Base-by-base conservation (phyloP, 2,888 invertebrate genomes). In the Erynnis tages region DNA sequence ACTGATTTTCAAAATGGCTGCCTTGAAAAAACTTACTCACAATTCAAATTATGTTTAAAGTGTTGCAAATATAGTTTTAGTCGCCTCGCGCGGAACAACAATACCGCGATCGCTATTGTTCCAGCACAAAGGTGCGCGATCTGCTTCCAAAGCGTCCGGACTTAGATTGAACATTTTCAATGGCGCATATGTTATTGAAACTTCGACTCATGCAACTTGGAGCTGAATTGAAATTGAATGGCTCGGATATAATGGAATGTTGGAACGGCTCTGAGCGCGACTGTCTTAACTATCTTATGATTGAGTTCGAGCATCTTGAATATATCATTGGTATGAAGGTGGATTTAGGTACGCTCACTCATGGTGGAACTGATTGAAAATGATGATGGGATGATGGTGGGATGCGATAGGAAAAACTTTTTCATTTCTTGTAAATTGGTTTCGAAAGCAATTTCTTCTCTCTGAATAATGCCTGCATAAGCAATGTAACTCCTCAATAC, bases 161-260 rank as follows among this genome's bases (percentile, higher is more conserved):
- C 46, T 54, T 53, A 50, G 49, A 54, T 56, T 56, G 56, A 50
- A 56, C 54, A 56, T 54, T 46, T 56, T 44, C 50, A 50, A 50
- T 50, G 35, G 50, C 43, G 43, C 50, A 50, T 50, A 50, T 50
- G 43, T 50, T 50, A 50, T 50, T 50, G 50, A 50, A 50, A 50
- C 43, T 50, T 43, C n/a, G n/a, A n/a, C n/a, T n/a, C n/a, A n/a
- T n/a, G n/a, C 43, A 35, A 43, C 43, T 50, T 50, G n/a, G 27
- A 13, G 43, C 50, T 34, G 50, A 50, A 50, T 50, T 50, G 50
- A 50, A 50, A 50, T 50, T 50, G 50, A 50, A 50, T 50, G 35
- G 50, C n/a, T n/a, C 19, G 30, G 25, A 49, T 49, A 49, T 49
- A 49, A 48, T 48, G 34, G 48, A 40, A 25, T 30, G 41, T 30